These are phyloP conservation scores for Chalcosyrphus nemorum DNA, from an alignment of 2,888 invertebrate species.

Conservation along the genomic window DNA sequence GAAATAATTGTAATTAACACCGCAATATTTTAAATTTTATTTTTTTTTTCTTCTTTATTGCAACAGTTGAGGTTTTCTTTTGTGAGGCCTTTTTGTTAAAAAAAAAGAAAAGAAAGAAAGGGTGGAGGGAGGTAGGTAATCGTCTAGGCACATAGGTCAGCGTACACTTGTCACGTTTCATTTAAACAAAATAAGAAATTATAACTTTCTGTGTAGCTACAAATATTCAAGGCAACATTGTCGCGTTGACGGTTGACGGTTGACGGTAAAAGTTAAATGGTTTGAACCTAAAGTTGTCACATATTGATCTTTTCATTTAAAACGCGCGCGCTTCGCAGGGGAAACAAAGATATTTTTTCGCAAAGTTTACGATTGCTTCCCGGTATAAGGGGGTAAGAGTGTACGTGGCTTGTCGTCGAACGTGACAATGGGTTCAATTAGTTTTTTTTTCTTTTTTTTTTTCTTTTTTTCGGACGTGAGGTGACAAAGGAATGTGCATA, in stretches of 20 bases:
- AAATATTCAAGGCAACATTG: conserved; percentile 13
- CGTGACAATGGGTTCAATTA: conserved; percentile 47
- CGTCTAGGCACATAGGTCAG: conserved; percentile 21
- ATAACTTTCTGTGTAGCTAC: not conserved
- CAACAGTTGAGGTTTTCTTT: conserved; percentile 1
- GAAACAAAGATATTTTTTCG: conserved; percentile 10
- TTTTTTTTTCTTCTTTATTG: conserved; percentile 27
- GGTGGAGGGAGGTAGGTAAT: too few relatives aligned
- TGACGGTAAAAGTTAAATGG: conserved; percentile 22
- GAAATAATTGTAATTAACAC: conserved; percentile 10
- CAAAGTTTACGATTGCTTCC: not conserved
- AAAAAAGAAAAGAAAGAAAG: too few relatives aligned
- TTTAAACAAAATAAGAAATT: conserved; percentile 6
- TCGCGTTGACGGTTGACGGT: not conserved
- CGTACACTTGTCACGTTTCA: conserved; percentile 51
- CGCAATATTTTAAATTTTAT: conserved; percentile 6
- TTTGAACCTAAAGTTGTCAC: conserved; percentile 41
- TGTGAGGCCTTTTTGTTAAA: not conserved
- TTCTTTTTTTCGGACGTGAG: conserved; percentile 14
- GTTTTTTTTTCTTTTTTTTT: too few relatives aligned
- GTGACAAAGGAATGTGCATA: not conserved
- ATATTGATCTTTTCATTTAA: conserved; percentile 49
- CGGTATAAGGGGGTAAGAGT: not conserved
- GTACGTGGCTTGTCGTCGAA: conserved; percentile 16
- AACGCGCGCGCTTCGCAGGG: not conserved